Conservation (phyloP, 2,113 vertebrate species). For the Epinephelus lanceolatus region DNA sequence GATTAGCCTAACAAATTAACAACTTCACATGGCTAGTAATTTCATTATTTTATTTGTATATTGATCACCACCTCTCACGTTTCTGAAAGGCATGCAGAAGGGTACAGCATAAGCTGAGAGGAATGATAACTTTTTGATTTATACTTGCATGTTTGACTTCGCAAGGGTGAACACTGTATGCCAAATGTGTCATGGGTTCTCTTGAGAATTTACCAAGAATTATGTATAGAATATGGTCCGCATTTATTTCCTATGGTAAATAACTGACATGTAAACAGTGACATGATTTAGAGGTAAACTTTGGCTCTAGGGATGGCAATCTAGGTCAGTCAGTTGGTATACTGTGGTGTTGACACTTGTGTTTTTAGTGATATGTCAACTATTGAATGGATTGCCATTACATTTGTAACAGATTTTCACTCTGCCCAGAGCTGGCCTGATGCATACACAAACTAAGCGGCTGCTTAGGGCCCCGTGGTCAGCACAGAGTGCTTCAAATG, state of each 20-base stretch:
- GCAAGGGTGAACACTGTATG: neutral
- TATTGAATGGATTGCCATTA: too few species aligned
- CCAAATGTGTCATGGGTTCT: neutral
- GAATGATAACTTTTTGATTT: neutral
- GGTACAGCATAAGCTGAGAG: neutral
- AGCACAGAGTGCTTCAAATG: too few species aligned
- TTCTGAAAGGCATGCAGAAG: neutral
- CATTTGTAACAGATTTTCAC: too few species aligned
- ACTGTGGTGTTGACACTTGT: too few species aligned
- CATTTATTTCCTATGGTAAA: neutral
- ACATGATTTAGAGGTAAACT: neutral
- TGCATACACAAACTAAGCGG: too few species aligned
- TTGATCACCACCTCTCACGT: neutral
- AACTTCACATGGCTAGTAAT: conserved; percentile 17
- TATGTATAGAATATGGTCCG: too few species aligned
- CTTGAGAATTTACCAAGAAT: too few species aligned
- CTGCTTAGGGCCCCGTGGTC: too few species aligned
- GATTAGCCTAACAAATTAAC: conserved; percentile 28
- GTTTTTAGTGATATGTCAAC: too few species aligned
- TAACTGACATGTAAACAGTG: neutral
- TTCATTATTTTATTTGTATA: neutral
- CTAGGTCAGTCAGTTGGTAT: too few species aligned
- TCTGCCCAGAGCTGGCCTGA: too few species aligned
- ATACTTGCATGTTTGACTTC: neutral
- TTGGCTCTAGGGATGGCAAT: neutral